These are phyloP conservation scores for Trachelus troglodyta DNA, from an alignment of 2,888 invertebrate genomes.

Conservation along the genomic window DNA sequence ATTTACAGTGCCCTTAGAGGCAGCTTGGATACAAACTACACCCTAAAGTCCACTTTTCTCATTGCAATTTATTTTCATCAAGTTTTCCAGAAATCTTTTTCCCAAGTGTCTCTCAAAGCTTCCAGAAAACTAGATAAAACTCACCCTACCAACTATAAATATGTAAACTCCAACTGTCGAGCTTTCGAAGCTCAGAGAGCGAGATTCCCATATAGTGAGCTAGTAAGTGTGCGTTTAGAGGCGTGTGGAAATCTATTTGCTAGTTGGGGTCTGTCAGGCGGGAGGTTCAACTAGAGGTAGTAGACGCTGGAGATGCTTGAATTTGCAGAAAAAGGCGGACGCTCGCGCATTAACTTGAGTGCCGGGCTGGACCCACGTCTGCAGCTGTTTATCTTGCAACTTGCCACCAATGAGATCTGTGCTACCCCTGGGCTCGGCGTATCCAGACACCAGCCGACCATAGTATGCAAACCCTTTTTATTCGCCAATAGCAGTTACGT, in stretches of 20 bases:
- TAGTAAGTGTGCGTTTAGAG: not conserved
- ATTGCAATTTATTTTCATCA: not conserved
- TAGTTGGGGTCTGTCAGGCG: not conserved
- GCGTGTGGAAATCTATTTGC: not conserved
- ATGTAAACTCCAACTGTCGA: not conserved
- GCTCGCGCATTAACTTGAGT: slow-evolving; percentile 26
- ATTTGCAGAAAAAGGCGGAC: slow-evolving; percentile 25
- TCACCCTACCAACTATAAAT: not conserved
- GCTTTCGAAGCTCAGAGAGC: not conserved
- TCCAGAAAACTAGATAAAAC: not conserved
- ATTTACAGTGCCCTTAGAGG: not conserved
- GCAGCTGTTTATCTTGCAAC: slow-evolving; percentile 33
- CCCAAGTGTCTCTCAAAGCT: not conserved
- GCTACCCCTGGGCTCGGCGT: not conserved
- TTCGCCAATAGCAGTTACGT: slow-evolving; percentile 15
- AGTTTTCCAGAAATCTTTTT: not conserved
- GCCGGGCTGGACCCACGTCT: slow-evolving; percentile 23
- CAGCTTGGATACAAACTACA: not conserved
- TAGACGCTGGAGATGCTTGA: slow-evolving; percentile 6
- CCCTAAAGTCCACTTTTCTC: not conserved
- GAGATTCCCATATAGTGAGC: not conserved
- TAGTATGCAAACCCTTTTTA: slow-evolving; percentile 18
- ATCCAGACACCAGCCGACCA: slow-evolving; percentile 3
- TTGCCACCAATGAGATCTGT: slow-evolving; percentile 28
- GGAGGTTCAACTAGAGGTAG: not conserved